phyloP scores from a whole-genome alignment of 1,140 invertebrate species.

The Danaus plexippus region DNA sequence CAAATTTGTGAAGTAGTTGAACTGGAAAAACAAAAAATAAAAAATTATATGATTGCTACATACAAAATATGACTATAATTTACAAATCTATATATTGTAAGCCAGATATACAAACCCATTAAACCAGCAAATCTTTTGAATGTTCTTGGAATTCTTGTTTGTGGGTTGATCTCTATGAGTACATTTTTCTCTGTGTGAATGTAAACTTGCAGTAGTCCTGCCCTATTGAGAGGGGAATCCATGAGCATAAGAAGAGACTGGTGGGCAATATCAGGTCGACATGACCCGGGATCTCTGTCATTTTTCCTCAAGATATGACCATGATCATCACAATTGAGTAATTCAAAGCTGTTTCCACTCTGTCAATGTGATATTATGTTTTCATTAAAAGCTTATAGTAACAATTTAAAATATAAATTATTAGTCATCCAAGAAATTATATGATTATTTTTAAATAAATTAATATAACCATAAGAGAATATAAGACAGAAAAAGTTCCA shows the following conservation, averaged over 20 bases:
- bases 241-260: conserved; percentile 97
- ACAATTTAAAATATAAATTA: not conserved
- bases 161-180: conserved; percentile 98
- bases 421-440: not conserved
- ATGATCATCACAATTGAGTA: conserved; percentile 96
- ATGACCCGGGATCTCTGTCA: conserved; percentile 86
- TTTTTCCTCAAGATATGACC: conserved; percentile 86
- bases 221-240: conserved; percentile 95
- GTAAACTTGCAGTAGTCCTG: conserved; percentile 92
- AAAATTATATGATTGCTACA: no score
- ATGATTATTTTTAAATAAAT: no score
- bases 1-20: conserved; percentile 95
- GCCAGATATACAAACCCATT: conserved; percentile 82
- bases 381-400: conserved; percentile 6
- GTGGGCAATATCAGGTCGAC: conserved; percentile 95
- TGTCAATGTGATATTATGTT: conserved; percentile 48
- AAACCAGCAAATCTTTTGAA: conserved; percentile 98
- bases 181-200: conserved; percentile 97
- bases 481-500: conserved; percentile 6
- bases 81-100: conserved; percentile 1
- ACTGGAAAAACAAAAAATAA: conserved; percentile 77
- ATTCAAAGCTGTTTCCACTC: conserved; percentile 90
- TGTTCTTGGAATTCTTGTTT: conserved; percentile 97
- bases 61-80: not conserved
- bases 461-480: not conserved